Evolutionary conservation across 2,797 vertebrate genomes (phyloP).

Genomic region (Gadopsis bispinosus): DNA sequence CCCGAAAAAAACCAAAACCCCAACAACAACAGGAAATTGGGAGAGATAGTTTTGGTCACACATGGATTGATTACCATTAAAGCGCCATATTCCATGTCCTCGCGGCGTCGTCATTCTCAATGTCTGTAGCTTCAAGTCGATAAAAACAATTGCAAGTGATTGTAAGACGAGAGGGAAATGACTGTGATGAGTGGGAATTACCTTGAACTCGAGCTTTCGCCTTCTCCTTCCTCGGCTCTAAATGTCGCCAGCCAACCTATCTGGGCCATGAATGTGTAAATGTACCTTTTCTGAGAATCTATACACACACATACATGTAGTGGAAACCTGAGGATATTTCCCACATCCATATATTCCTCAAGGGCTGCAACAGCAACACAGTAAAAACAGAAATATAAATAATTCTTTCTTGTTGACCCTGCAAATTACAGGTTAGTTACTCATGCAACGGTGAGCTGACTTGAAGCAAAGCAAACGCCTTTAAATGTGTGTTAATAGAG

Average conservation of each 20-base stretch:
- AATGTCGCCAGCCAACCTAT: neutral
- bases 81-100: constrained; percentile 39
- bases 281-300: neutral
- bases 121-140: constrained; percentile 48
- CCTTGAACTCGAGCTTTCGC: constrained; percentile 15
- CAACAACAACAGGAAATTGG: constrained; percentile 16
- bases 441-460: no score
- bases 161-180: constrained; percentile 35
- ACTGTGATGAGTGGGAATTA: constrained; percentile 37
- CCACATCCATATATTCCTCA: neutral
- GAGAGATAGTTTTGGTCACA: constrained; percentile 20
- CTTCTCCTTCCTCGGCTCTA: neutral
- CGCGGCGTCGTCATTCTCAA: constrained; percentile 45
- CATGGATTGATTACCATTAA: constrained; percentile 32
- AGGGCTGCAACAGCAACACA: neutral
- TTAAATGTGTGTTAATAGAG: neutral
- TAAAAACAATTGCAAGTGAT: constrained; percentile 54
- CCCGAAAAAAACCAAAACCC: neutral
- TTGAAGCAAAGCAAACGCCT: neutral
- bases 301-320: no score
- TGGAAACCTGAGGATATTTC: neutral
- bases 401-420: neutral
- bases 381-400: neutral
- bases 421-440: neutral
- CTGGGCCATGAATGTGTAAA: neutral